Evolutionary conservation across 23 tunicate species (phyloP), one percentile per base, ranked within the genome.

Genomic region (Oikopleura albicans): DNA sequence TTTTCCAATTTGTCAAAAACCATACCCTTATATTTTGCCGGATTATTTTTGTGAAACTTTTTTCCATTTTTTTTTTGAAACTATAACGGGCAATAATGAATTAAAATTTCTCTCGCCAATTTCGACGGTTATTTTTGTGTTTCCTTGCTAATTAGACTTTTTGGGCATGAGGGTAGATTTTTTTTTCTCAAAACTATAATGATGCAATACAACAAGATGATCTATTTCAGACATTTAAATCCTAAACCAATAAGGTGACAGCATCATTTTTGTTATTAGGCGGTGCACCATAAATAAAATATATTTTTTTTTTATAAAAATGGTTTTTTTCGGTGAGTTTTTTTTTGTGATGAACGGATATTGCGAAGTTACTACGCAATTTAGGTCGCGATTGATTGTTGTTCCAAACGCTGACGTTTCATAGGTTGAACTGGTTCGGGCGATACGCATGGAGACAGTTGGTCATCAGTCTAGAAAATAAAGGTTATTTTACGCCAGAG

Each of bases 401-500:
- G 59, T 16, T 71, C 79, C 35, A 71, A 37, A 12, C 79, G 79
- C 27, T 16, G 79, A 22, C 79, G 79, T 29, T 71, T 71, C 79
- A 71, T 71, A 2, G 79, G 79, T 29, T 16, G 79, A 16, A 29
- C 79, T 71, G 79, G 79, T 71, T 71, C 79, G 31, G 79, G 79
- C 79, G 79, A 71, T 12, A 71, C 79, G 37, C 79, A 71, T 34
- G 79, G 79, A 71, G 79, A 71, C 4, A 71, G 37, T 31, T 71
- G 79, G 35, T 71, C 79, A 29, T 71, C 79, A 71, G 79, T 71
- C 79, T 71, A 12, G 31, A 71, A 71, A 29, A 12, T 22, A 71
- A 8, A 49, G 59, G 8, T 49, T 8, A n/a, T n/a, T n/a, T n/a
- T n/a, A n/a, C n/a, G n/a, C n/a, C n/a, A n/a, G n/a, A n/a, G n/a